These are phyloP conservation scores for Rhynchonema sp. DNA, from an alignment of 2,888 invertebrate species.

Conservation along the genomic window DNA sequence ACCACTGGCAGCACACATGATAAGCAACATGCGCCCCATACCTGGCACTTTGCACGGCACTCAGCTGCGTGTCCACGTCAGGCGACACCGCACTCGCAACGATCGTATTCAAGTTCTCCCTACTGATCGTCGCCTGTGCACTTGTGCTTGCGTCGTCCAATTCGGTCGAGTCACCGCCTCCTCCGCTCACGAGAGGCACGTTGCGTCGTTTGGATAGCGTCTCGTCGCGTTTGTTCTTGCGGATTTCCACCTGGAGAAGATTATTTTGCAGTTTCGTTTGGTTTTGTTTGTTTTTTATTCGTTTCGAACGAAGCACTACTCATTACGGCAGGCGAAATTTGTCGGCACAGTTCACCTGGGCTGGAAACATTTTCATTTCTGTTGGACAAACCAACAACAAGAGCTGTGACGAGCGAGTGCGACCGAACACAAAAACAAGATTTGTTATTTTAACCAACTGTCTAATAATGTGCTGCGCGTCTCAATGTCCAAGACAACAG, in stretches of 20 bases:
- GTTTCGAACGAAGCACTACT: no score
- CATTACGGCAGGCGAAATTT: no score
- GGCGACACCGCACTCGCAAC: conserved; percentile 62
- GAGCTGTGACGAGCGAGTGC: no score
- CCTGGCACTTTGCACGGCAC: conserved; percentile 73
- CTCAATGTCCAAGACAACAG: no score
- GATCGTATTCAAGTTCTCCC: conserved; percentile 46
- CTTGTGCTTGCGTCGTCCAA: conserved; percentile 11
- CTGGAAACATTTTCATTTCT: no score
- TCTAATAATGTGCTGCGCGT: no score
- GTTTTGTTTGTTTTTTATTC: neutral
- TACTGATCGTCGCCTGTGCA: neutral
- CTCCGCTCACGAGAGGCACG: conserved; percentile 41
- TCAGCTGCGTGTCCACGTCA: conserved; percentile 58
- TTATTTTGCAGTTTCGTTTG: neutral
- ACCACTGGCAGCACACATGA: no score
- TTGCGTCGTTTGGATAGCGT: conserved; percentile 84
- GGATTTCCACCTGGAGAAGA: conserved; percentile 58
- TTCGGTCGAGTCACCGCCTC: conserved; percentile 6
- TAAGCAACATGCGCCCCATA: no score
- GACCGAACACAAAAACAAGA: no score
- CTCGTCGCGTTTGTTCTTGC: conserved; percentile 95
- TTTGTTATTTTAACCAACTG: no score
- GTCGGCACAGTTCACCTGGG: no score
- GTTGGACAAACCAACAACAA: no score